Evolutionary conservation across 2,113 vertebrate genomes (phyloP).

Genomic region (Hippopotamus amphibius): DNA sequence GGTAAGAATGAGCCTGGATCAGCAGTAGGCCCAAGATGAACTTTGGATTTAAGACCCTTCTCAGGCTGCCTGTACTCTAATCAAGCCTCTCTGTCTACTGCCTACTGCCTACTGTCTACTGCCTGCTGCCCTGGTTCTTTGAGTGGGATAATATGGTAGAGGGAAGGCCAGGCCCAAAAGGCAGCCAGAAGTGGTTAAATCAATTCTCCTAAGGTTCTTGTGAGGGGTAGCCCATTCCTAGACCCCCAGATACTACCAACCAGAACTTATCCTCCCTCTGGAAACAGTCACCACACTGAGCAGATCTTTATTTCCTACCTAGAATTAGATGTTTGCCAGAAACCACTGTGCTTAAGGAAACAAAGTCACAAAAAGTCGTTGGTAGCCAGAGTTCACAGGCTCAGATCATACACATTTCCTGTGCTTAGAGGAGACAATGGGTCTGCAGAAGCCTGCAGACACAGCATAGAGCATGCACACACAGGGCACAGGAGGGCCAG

Average conservation of each 20-base stretch:
- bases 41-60: conserved; percentile 34
- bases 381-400: neutral
- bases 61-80: neutral
- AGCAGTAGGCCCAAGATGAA: neutral
- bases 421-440: conserved; percentile 45
- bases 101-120: neutral
- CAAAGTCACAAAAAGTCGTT: conserved; percentile 14
- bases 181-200: neutral
- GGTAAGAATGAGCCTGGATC: neutral
- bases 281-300: conserved; percentile 73
- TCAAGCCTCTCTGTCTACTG: neutral
- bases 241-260: neutral
- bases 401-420: conserved; percentile 75
- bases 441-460: conserved; percentile 73
- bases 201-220: neutral
- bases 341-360: conserved; percentile 77
- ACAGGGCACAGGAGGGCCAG: neutral
- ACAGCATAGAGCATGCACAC: conserved; percentile 60
- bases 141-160: neutral
- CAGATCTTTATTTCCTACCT: conserved; percentile 79
- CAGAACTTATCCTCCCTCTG: conserved; percentile 23
- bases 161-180: neutral
- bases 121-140: neutral
- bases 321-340: conserved; percentile 66
- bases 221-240: neutral